A percentile compares a stretch with the other conserved stretches of the same genome.
Conservation (phyloP, 2,113 vertebrate genomes). For the Malurus elegans region DNA sequence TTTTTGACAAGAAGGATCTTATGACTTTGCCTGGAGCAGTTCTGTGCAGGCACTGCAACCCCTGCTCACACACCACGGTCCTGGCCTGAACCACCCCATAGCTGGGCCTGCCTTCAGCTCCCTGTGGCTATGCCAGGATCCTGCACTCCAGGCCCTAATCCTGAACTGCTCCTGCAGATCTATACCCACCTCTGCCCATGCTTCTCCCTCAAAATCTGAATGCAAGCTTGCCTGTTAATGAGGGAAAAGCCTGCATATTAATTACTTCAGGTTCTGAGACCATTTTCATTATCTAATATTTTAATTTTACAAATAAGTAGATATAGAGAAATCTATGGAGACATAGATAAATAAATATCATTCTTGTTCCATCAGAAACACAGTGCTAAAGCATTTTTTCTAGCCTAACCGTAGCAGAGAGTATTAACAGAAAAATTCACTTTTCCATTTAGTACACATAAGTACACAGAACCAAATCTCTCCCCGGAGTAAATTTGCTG, state of each 20-base stretch:
- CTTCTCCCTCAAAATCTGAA: background rate
- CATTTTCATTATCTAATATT: background rate
- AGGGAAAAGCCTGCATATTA: background rate
- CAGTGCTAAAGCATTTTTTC: background rate
- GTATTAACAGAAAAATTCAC: slow-evolving; percentile 3
- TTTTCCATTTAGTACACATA: slow-evolving; percentile 28
- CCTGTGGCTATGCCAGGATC: background rate
- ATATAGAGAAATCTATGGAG: background rate
- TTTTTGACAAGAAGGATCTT: background rate
- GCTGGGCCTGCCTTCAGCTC: background rate
- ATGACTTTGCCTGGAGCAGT: background rate
- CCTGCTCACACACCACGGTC: background rate
- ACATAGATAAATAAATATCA: background rate
- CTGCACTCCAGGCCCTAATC: background rate
- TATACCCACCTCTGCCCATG: background rate
- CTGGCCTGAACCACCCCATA: background rate
- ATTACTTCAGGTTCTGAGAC: background rate
- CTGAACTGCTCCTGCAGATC: background rate
- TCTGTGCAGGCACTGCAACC: background rate
- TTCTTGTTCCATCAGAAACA: background rate
- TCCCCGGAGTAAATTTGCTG: slow-evolving; percentile 1
- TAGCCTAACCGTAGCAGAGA: background rate
- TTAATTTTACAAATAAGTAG: background rate
- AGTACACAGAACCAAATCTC: background rate
- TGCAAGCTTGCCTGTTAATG: background rate